These are phyloP conservation scores for Gallinago media DNA, from an alignment of 2,113 vertebrate species.

Conservation along the genomic window DNA sequence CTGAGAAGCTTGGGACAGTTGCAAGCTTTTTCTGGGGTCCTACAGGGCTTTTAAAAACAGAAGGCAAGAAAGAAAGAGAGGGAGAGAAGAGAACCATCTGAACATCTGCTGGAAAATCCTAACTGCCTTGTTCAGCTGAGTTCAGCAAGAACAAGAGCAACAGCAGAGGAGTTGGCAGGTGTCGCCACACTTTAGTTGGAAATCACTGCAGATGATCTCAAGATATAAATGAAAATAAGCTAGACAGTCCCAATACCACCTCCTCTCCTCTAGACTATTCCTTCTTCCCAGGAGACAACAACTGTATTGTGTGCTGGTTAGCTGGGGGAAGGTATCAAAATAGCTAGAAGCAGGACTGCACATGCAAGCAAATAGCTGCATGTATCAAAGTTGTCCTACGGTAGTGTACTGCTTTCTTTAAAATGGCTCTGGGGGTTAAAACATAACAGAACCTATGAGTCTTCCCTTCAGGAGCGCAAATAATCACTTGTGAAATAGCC, in stretches of 20 bases:
- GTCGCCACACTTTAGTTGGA: constrained; percentile 53
- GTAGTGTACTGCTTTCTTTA: background rate
- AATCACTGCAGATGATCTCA: constrained; percentile 54
- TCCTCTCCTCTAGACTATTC: background rate
- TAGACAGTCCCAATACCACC: background rate
- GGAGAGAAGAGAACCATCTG: constrained; percentile 51
- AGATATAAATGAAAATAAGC: constrained; percentile 71
- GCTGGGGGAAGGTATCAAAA: background rate
- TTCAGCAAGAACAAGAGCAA: constrained; percentile 71
- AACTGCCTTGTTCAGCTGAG: constrained; percentile 73
- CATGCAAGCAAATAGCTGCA: background rate
- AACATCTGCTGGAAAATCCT: constrained; percentile 72
- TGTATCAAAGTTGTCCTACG: background rate
- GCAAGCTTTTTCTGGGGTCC: background rate
- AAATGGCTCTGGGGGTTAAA: background rate
- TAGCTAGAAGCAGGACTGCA: background rate
- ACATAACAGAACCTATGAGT: background rate
- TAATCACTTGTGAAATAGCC: background rate
- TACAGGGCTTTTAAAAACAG: constrained; percentile 42
- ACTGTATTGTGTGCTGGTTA: background rate
- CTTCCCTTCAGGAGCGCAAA: background rate
- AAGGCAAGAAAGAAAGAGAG: constrained; percentile 13
- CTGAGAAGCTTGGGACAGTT: constrained; percentile 1
- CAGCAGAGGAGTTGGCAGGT: constrained; percentile 71
- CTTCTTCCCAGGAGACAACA: background rate